Evolutionary conservation across 2,797 vertebrate genomes (phyloP), one percentile per base, ranked within the genome.

Genomic region (Pseudochromis fuscus): DNA sequence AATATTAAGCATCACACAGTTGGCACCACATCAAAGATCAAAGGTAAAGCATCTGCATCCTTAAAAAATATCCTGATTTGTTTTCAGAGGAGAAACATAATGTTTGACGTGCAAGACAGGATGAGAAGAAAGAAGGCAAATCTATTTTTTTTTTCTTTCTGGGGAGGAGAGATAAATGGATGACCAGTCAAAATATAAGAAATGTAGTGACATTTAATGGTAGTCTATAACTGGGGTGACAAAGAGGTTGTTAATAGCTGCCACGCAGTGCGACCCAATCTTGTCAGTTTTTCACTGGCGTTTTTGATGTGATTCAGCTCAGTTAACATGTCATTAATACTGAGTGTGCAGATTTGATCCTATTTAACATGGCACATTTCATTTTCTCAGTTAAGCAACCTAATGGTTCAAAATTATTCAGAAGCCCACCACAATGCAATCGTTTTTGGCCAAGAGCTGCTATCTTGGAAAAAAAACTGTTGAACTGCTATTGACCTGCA

Each of bases 21-120:
- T 38, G 33, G 35, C 48, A 50, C 56, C 25, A 48, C 53, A 50
- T 53, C 12, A 40, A 52, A 73, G 37, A 65, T 65, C 44, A 61
- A 58, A 66, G 55, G 16, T 46, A 63, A 68, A 69, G 28, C 16
- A 24, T 61, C 13, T 63, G 23, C 30, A 37, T 18, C 61, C 33
- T 25, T 45, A 61, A 45, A n/a, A 23, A 53, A 42, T 40, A 30
- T 24, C 18, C n/a, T 2, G 1, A 24, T 38, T 60, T 67, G 18
- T 67, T 67, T 62, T 61, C 28, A 38, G 7, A 21, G 19, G 10
- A 35, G 35, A 27, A 44, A 10, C 50, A 56, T 60, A 21, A 28
- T 10, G 11, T 60, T 33, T 59, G 38, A 53, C 16, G 18, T 11
- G 2, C 9, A 51, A 9, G 24, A 57, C 18, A 11, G 50, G 10